These are phyloP conservation scores for Falco punctatus DNA, from an alignment of 2,113 vertebrate species.

Conservation along the genomic window DNA sequence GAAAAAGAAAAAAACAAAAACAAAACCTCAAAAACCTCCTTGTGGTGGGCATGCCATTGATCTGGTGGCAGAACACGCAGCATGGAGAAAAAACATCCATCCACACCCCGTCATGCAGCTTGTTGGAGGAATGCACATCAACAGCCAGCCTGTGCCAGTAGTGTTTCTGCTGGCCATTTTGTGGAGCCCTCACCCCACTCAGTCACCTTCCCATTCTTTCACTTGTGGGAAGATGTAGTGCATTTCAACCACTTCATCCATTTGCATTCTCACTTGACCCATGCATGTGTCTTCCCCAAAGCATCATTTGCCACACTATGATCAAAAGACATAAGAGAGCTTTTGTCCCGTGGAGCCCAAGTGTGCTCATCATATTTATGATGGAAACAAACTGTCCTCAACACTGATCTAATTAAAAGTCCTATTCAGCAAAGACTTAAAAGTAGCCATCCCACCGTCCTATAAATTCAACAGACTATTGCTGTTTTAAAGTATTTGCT, in stretches of 20 bases:
- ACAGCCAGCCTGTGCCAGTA: not conserved
- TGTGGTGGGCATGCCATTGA: too few relatives aligned
- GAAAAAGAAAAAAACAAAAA: not conserved
- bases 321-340: not conserved
- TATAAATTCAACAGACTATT: not conserved
- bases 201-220: not conserved
- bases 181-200: fast-evolving
- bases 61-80: fast-evolving
- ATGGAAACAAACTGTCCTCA: not conserved
- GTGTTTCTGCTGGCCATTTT: not conserved
- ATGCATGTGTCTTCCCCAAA: not conserved
- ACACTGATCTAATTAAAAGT: not conserved
- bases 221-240: not conserved
- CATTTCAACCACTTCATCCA: not conserved
- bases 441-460: not conserved
- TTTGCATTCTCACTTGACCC: not conserved
- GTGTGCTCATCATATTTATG: not conserved
- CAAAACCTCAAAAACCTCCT: too few relatives aligned
- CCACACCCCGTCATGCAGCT: fast-evolving
- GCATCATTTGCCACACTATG: not conserved
- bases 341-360: not conserved
- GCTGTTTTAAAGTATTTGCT: not conserved
- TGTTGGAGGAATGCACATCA: not conserved
- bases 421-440: not conserved
- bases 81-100: not conserved